These are phyloP conservation scores for Atrina japonica DNA, from an alignment of 2,888 invertebrate species.

Conservation along the genomic window DNA sequence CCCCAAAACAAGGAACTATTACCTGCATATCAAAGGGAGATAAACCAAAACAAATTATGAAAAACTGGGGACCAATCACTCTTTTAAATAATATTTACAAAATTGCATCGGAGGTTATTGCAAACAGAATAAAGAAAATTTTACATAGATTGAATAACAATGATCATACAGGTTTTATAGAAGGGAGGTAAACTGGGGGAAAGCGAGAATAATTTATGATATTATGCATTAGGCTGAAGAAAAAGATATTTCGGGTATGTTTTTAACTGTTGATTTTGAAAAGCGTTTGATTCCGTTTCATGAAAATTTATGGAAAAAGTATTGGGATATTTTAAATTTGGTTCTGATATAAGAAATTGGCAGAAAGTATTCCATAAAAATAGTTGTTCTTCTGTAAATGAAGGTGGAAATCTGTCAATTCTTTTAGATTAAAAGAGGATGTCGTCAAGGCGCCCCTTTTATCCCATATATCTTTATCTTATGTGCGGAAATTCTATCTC, in stretches of 20 bases:
- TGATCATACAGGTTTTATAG: constrained; percentile 14
- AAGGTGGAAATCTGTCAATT: constrained; percentile 11
- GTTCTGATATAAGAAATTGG: constrained; percentile 7
- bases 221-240: neutral
- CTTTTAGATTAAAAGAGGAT: constrained; percentile 24
- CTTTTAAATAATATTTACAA: neutral
- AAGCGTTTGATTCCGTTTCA: too few species aligned
- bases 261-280: constrained; percentile 8
- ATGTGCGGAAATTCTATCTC: neutral
- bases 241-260: neutral
- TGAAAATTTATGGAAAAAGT: constrained; percentile 7
- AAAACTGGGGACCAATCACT: constrained; percentile 15
- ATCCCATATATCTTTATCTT: constrained; percentile 6
- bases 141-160: neutral
- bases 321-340: constrained; percentile 11
- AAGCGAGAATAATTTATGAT: constrained; percentile 5
- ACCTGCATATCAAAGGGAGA: constrained; percentile 24
- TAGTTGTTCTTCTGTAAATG: neutral
- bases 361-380: constrained; percentile 14
- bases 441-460: constrained; percentile 15
- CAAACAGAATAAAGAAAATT: neutral
- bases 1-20: constrained; percentile 9
- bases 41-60: constrained; percentile 13
- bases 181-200: constrained; percentile 22
- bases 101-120: neutral